phyloP scores from a whole-genome alignment of 2,888 invertebrate species.

The Mythimna vitellina region DNA sequence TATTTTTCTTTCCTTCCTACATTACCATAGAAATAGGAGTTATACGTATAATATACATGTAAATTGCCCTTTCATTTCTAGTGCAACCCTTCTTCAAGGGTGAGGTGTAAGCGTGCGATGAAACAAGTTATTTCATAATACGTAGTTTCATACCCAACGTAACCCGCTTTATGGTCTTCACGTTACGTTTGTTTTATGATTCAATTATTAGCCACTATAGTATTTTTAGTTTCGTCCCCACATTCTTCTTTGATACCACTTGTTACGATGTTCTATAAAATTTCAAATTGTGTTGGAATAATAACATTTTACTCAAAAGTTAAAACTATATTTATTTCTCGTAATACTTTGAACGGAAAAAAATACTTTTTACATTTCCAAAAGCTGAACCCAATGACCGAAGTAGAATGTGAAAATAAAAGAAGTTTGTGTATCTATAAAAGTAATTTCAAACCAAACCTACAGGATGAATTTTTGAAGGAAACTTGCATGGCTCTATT shows the following conservation, averaged over 20 bases:
- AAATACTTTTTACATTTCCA: too few species aligned
- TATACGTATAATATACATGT: constrained; percentile 55
- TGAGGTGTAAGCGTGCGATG: constrained; percentile 45
- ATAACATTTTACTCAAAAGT: too few species aligned
- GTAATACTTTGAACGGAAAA: too few species aligned
- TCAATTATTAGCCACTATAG: constrained; percentile 53
- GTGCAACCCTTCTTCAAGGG: constrained; percentile 43
- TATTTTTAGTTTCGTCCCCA: constrained; percentile 41
- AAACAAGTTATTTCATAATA: constrained; percentile 61
- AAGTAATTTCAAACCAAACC: too few species aligned
- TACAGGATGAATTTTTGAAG: too few species aligned
- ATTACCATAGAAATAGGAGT: constrained; percentile 59
- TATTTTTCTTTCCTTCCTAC: constrained; percentile 34
- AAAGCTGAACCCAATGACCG: too few species aligned
- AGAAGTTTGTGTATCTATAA: too few species aligned
- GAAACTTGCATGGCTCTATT: too few species aligned
- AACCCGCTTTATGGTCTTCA: constrained; percentile 45
- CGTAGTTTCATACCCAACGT: constrained; percentile 55
- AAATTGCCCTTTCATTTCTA: constrained; percentile 54
- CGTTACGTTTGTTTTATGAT: constrained; percentile 55
- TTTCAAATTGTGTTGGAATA: not conserved
- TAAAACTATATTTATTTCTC: too few species aligned
- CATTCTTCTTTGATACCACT: constrained; percentile 21
- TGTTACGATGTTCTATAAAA: constrained; percentile 3
- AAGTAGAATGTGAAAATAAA: too few species aligned